Conservation (phyloP, 1,140 invertebrate genomes). For the Episyrphus balteatus region DNA sequence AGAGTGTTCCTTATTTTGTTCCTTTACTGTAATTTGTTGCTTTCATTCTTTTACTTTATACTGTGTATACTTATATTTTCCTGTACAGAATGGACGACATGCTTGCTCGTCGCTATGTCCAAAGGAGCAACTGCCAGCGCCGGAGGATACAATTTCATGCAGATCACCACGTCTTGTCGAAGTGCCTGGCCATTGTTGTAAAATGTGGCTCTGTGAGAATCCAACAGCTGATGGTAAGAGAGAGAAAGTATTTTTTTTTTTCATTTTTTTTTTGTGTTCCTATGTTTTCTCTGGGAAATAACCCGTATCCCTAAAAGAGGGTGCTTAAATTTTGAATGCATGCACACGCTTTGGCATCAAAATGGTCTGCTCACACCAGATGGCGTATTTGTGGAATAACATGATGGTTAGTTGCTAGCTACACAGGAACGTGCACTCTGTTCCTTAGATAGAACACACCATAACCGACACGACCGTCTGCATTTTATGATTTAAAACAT, state of each 20-base stretch:
- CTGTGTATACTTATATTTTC: constrained; percentile 9
- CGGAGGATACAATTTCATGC: constrained; percentile 41
- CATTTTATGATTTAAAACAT: too few relatives aligned
- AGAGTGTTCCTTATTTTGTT: not conserved
- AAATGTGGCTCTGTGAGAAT: constrained; percentile 61
- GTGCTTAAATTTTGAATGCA: too few relatives aligned
- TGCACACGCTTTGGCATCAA: too few relatives aligned
- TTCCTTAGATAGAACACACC: too few relatives aligned
- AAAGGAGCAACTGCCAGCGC: constrained; percentile 54
- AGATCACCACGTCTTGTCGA: constrained; percentile 52
- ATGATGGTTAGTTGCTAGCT: too few relatives aligned
- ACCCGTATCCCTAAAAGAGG: too few relatives aligned
- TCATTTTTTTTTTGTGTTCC: not conserved
- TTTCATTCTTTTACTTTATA: constrained; percentile 5
- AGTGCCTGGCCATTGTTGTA: constrained; percentile 55
- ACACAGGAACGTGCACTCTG: too few relatives aligned
- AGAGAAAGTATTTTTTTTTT: not conserved
- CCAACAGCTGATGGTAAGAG: constrained; percentile 42
- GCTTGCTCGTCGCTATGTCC: constrained; percentile 61
- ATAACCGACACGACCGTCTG: too few relatives aligned
- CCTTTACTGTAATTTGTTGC: not conserved
- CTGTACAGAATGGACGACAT: constrained; percentile 53
- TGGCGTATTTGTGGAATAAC: too few relatives aligned
- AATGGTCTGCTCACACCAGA: too few relatives aligned
- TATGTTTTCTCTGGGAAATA: not conserved